Conservation (phyloP, 2,888 invertebrate species). For the Pristionchus entomophagus region DNA sequence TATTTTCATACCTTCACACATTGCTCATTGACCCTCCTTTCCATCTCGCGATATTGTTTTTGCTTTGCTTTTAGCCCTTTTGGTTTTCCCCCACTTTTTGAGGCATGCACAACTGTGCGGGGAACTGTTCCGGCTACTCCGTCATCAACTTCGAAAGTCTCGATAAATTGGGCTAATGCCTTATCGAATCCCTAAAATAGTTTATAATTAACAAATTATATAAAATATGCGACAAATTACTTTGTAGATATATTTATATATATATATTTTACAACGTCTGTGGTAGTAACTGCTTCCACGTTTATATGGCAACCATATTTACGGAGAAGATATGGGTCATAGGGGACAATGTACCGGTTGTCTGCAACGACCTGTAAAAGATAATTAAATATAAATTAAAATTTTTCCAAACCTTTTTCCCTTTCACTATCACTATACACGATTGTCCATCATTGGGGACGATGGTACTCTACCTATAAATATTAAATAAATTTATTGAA, state of each 20-base stretch:
- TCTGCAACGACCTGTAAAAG: background rate
- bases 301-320: slow-evolving; percentile 35
- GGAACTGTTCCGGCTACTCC: background rate
- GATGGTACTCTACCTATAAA: background rate
- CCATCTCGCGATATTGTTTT: too few relatives aligned
- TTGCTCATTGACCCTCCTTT: too few relatives aligned
- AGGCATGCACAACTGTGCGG: background rate
- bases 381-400: background rate
- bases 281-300: background rate
- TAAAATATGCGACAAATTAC: background rate
- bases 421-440: background rate
- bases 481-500: background rate
- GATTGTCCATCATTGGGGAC: background rate
- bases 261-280: background rate
- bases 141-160: background rate
- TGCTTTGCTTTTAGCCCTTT: too few relatives aligned
- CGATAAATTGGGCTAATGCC: background rate
- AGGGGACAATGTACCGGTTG: slow-evolving; percentile 12
- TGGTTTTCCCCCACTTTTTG: background rate
- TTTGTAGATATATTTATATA: slow-evolving; percentile 41
- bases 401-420: background rate
- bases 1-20: too few relatives aligned
- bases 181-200: background rate
- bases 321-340: background rate
- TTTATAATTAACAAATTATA: background rate